Conservation (phyloP, 1,140 invertebrate species). For the Magallana gigas region DNA sequence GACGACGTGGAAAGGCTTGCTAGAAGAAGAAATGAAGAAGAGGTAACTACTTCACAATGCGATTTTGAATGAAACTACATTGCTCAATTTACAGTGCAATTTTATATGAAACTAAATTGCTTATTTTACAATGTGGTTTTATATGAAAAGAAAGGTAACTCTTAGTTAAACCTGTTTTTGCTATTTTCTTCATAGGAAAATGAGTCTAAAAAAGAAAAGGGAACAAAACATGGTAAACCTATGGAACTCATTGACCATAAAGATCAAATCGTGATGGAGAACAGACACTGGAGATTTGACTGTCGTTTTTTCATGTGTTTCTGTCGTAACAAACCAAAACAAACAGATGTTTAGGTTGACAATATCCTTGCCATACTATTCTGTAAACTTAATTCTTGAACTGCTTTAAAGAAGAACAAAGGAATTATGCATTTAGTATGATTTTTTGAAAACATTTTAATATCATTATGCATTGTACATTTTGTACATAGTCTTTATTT, state of each 20-base stretch:
- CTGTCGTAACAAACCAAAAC: conserved; percentile 65
- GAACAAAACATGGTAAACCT: conserved; percentile 81
- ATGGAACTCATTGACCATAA: conserved; percentile 79
- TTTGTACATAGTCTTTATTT: conserved; percentile 22
- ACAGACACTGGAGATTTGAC: conserved; percentile 83
- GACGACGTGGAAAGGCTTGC: conserved; percentile 82
- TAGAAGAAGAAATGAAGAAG: conserved; percentile 79
- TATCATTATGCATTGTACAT: conserved; percentile 28
- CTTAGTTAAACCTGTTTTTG: neutral
- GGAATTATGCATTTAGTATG: neutral
- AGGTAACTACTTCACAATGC: conserved; percentile 46
- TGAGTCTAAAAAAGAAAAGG: conserved; percentile 80
- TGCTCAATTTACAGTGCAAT: too few species aligned
- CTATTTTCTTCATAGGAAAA: neutral
- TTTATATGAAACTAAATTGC: too few species aligned
- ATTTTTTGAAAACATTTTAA: neutral
- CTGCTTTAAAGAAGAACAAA: neutral
- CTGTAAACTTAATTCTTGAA: too few species aligned
- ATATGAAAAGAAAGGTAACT: conserved; percentile 18
- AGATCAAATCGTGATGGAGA: conserved; percentile 81
- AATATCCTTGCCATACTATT: neutral
- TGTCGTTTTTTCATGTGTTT: conserved; percentile 80
- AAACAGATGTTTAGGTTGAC: conserved; percentile 67
- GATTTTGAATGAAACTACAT: too few species aligned
- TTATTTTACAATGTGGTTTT: neutral